A percentile compares a stretch with the other conserved stretches of the same genome.
These are phyloP conservation scores for Plebejus argus DNA, from an alignment of 2,888 invertebrate genomes.

Conservation along the genomic window DNA sequence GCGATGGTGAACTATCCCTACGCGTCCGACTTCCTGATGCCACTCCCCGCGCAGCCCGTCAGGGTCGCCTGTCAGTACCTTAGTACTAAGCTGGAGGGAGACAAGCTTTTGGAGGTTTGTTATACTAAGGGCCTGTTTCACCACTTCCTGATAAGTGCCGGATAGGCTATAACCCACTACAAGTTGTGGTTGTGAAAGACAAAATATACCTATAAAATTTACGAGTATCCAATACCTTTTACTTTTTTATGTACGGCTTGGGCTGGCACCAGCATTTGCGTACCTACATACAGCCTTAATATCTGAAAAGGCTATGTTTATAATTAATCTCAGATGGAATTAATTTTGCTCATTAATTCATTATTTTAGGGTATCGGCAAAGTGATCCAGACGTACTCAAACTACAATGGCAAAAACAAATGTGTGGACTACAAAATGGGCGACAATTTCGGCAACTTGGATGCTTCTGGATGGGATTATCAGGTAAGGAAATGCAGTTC, in stretches of 20 bases:
- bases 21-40: conserved; percentile 88
- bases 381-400: conserved; percentile 88
- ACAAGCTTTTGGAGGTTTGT: conserved; percentile 74
- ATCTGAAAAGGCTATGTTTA: no score
- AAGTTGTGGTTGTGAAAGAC: no score
- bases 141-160: no score
- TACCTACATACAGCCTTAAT: no score
- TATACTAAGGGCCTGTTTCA: neutral
- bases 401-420: conserved; percentile 86
- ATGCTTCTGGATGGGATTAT: conserved; percentile 89
- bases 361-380: conserved; percentile 81
- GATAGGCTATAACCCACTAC: no score
- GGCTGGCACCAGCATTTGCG: no score
- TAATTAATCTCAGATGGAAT: neutral
- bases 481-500: no score
- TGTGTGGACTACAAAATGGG: conserved; percentile 84
- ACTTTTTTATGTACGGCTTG: no score
- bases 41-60: conserved; percentile 93
- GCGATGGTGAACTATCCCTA: conserved; percentile 99
- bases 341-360: neutral
- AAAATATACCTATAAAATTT: no score
- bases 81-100: conserved; percentile 65
- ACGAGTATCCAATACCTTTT: no score
- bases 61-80: conserved; percentile 81
- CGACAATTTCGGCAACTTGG: conserved; percentile 81